Evolutionary conservation across 1,140 invertebrate genomes (phyloP), one percentile per base, ranked within the genome.

Genomic region (Eulimnadia texana): DNA sequence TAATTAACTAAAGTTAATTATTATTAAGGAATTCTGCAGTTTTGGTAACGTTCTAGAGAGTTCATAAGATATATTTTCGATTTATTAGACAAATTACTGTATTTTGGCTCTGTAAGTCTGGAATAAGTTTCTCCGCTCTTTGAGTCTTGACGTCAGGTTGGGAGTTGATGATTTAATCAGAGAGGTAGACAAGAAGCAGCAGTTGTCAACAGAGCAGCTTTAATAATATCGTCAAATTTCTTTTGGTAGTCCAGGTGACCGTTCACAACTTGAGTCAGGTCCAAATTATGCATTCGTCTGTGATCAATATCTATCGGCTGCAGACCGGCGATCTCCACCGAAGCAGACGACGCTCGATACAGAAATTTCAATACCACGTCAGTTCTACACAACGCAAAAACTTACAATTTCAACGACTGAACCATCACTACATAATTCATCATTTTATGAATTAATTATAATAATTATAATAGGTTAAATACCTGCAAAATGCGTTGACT

Each of bases 361-460:
- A 85, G 67, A 68, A 84, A 84, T 69, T 79, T 82, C 22, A 85
- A 68, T n/a, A 85, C 68, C 83, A 82, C 84, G 68, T 85, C 83
- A 50, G 74, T 74, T 47, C 77, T 80, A 71, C 68, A 66, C 60
- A 62, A 69, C 61, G 22, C 61, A 61, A 63, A 60, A 66, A 24
- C 54, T 50, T 42, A 22, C 24, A 49, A 50, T 52, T 59, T 59
- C 22, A 57, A 52, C 20, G 22, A 42, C 11, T 50, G n/a, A 61
- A 60, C 2, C 16, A n/a, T 54, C 27, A 57, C 2, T 50, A 22
- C 16, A 13, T 23, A 16, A 56, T 20, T 22, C 16, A 2, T 0
- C 19, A 3, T 58, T 0, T 23, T 61, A 50, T 1, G 16, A 2
- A 42, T 23, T 56, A n/a, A 60, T 19, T 25, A 58, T 3, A 20